phyloP scores from a whole-genome alignment of 2,113 vertebrate species.

The Anseranas semipalmata region DNA sequence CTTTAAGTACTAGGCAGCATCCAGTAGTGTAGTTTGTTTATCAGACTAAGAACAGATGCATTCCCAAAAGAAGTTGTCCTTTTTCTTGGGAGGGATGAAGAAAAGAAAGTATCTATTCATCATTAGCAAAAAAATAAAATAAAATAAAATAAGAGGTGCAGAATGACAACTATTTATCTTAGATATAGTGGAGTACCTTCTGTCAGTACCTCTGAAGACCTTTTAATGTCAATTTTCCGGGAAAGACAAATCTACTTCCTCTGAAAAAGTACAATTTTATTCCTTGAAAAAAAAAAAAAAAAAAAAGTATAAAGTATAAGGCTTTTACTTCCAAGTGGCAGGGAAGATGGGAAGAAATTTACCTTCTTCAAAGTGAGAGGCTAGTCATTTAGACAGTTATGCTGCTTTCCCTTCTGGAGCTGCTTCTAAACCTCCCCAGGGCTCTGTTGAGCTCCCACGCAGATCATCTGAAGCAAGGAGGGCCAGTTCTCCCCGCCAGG shows the following conservation, averaged over 20 bases:
- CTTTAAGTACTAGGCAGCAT: neutral
- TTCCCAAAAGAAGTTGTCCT: neutral
- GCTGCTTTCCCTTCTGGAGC: neutral
- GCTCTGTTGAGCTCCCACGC: neutral
- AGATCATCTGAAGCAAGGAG: neutral
- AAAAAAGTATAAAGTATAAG: neutral
- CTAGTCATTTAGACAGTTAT: neutral
- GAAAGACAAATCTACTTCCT: neutral
- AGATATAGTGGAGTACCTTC: neutral
- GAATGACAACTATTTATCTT: neutral
- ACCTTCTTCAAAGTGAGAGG: neutral
- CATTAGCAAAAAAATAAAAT: neutral
- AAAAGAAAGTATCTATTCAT: neutral
- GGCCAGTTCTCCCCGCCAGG: rapidly evolving
- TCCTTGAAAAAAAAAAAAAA: neutral
- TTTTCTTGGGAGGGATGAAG: neutral
- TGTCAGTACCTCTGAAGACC: neutral
- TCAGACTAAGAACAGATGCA: neutral
- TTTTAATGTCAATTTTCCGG: neutral
- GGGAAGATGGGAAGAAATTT: neutral
- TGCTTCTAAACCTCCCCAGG: neutral
- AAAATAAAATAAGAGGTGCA: neutral
- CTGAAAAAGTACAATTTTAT: neutral
- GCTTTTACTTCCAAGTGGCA: neutral
- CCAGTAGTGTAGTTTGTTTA: neutral